phyloP scores from a whole-genome alignment of 2,113 vertebrate genomes.

The Lophotis ruficrista region DNA sequence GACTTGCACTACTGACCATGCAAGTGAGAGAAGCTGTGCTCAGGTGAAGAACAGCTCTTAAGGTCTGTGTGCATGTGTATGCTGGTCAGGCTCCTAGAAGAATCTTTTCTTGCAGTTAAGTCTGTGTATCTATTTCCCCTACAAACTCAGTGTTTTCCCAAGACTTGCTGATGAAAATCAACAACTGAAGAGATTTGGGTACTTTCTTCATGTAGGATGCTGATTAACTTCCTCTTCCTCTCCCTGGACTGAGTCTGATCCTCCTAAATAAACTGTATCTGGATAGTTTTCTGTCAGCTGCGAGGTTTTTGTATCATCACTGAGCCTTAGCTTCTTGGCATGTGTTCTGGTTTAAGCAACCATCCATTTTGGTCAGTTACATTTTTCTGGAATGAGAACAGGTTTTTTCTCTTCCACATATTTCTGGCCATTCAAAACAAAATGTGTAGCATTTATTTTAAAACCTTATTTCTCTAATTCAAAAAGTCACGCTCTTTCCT shows the following conservation, averaged over 20 bases:
- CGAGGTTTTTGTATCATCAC: background rate
- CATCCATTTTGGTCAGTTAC: background rate
- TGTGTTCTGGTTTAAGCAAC: background rate
- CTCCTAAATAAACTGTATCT: background rate
- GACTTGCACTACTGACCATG: background rate
- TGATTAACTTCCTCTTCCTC: background rate
- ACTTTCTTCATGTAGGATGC: background rate
- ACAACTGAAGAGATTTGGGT: background rate
- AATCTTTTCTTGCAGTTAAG: background rate
- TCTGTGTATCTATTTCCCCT: background rate
- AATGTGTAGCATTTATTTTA: background rate
- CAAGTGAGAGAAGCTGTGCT: background rate
- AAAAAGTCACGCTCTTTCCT: background rate
- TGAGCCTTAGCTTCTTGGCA: background rate
- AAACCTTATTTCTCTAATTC: background rate
- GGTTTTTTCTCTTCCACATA: fast-evolving
- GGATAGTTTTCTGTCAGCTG: background rate
- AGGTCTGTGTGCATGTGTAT: background rate
- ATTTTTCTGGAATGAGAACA: background rate
- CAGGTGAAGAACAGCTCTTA: background rate
- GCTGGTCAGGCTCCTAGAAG: background rate
- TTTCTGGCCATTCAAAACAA: background rate
- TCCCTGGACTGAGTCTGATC: background rate
- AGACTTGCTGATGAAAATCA: background rate
- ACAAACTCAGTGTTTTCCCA: background rate